Conservation (phyloP, 2,888 invertebrate genomes). For the Vandiemenella viatica region DNA sequence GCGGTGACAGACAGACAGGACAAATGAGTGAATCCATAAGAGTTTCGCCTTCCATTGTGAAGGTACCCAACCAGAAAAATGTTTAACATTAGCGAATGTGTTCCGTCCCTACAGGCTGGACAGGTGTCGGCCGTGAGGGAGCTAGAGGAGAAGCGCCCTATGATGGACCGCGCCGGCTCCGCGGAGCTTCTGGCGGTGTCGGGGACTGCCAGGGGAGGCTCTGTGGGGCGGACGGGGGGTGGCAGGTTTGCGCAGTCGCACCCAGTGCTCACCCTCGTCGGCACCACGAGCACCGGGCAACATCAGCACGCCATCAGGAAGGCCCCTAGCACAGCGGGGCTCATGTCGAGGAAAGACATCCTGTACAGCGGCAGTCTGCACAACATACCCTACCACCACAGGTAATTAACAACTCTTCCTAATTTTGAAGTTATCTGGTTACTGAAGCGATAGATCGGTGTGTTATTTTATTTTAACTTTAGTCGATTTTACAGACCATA, state of each 20-base stretch:
- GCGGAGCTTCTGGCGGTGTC: too few relatives aligned
- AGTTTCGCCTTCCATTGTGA: too few relatives aligned
- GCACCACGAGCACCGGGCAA: slow-evolving; percentile 6
- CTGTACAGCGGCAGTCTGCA: slow-evolving; percentile 70
- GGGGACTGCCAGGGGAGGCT: slow-evolving; percentile 21
- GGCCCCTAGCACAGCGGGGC: slow-evolving; percentile 31
- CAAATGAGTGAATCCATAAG: too few relatives aligned
- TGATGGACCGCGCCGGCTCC: background rate
- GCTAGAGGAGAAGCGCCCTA: background rate
- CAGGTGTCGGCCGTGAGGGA: too few relatives aligned
- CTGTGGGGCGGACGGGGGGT: slow-evolving; percentile 6
- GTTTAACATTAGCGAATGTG: too few relatives aligned
- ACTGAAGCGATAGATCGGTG: too few relatives aligned
- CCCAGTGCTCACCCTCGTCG: slow-evolving; percentile 37
- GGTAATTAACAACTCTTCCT: background rate
- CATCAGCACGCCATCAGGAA: background rate
- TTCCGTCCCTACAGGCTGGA: too few relatives aligned
- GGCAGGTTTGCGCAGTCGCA: slow-evolving; percentile 51
- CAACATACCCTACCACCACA: slow-evolving; percentile 27
- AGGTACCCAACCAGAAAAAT: too few relatives aligned
- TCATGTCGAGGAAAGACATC: slow-evolving; percentile 74
- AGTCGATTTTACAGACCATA: too few relatives aligned
- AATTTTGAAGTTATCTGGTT: too few relatives aligned
- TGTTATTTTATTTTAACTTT: too few relatives aligned
- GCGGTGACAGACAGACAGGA: too few relatives aligned